Conservation (phyloP, 2,797 vertebrate genomes). For the Microcaecilia unicolor region DNA sequence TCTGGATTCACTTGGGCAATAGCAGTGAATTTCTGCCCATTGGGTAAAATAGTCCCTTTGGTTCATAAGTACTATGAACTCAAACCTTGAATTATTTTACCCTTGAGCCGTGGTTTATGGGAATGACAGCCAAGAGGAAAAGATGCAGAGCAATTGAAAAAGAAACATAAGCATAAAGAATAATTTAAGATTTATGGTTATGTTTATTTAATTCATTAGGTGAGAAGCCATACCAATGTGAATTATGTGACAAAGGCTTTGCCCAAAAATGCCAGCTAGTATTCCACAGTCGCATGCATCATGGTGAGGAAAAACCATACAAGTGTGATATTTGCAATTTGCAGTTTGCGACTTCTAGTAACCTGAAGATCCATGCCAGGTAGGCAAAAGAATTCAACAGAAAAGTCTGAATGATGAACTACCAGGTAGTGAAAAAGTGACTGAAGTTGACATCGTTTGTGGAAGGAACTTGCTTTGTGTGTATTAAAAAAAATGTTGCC, state of each 20-base stretch:
- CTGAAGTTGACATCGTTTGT: too few species aligned
- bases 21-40: too few species aligned
- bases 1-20: too few species aligned
- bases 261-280: constrained; percentile 97
- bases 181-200: too few species aligned
- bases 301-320: constrained; percentile 95
- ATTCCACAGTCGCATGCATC: constrained; percentile 94
- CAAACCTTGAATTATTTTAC: too few species aligned
- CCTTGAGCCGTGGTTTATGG: background rate
- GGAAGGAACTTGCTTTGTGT: background rate
- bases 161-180: too few species aligned
- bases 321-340: constrained; percentile 91
- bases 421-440: too few species aligned
- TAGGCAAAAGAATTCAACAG: constrained; percentile 34
- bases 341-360: constrained; percentile 95
- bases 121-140: background rate
- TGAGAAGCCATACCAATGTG: constrained; percentile 89
- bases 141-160: constrained; percentile 7
- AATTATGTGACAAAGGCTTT: constrained; percentile 86
- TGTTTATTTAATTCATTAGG: constrained; percentile 54
- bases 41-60: too few species aligned
- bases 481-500: background rate
- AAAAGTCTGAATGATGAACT: too few species aligned
- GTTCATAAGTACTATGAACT: too few species aligned
- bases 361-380: constrained; percentile 96